phyloP scores from a whole-genome alignment of 1,140 invertebrate species.

The Riptortus pedestris region DNA sequence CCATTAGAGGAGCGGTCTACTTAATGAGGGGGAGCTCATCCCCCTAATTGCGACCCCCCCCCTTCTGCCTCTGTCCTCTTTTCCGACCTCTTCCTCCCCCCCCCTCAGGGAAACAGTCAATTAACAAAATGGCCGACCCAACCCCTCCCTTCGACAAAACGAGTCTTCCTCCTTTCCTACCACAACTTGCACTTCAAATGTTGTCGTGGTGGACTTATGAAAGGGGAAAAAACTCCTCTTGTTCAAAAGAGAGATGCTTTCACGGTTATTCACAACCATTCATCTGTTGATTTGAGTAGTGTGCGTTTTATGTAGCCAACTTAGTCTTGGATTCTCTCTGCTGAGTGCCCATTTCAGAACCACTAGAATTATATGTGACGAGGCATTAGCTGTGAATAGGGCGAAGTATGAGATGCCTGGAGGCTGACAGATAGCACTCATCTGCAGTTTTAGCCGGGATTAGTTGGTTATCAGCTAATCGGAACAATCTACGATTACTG shows the following conservation, averaged over 20 bases:
- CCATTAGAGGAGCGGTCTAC: constrained; percentile 4
- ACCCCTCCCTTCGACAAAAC: background rate
- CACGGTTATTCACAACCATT: background rate
- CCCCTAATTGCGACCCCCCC: constrained; percentile 10
- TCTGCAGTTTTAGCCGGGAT: no score
- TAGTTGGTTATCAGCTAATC: no score
- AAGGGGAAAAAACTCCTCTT: background rate
- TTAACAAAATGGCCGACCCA: constrained; percentile 13
- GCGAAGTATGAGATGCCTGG: no score
- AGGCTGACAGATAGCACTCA: no score
- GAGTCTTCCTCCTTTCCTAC: background rate
- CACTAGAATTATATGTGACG: no score
- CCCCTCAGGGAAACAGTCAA: constrained; percentile 7
- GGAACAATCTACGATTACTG: no score
- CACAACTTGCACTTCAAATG: constrained; percentile 3
- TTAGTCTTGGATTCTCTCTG: no score
- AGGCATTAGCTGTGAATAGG: no score
- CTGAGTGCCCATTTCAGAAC: no score
- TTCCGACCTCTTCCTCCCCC: background rate
- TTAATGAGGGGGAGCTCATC: constrained; percentile 15
- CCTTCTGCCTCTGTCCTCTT: background rate
- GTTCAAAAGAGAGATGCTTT: background rate
- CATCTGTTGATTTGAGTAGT: background rate
- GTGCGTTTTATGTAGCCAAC: background rate
- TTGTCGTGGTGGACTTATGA: background rate